Conservation (phyloP, 2,113 vertebrate genomes). For the Herpailurus yagouaroundi region DNA sequence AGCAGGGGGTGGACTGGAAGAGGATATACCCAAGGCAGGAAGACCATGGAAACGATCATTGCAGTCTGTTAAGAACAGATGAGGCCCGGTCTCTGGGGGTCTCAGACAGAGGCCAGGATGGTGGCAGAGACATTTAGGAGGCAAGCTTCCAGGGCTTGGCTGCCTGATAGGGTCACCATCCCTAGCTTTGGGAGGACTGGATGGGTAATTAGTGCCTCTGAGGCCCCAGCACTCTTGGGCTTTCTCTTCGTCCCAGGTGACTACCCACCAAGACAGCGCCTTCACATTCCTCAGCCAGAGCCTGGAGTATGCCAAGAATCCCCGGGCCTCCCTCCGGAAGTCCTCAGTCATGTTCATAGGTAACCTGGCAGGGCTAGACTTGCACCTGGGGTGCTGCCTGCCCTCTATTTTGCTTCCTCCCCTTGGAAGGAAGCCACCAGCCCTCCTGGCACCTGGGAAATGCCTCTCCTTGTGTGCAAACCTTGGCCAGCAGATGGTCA, state of each 20-base stretch:
- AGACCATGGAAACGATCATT: background rate
- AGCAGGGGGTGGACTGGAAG: background rate
- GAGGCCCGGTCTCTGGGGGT: background rate
- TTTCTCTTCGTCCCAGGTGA: constrained; percentile 66
- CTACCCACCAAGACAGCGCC: constrained; percentile 47
- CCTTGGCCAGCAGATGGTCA: background rate
- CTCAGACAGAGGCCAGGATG: background rate
- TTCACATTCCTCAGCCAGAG: constrained; percentile 75
- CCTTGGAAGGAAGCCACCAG: background rate
- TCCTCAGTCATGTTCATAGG: constrained; percentile 77
- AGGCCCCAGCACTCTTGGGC: background rate
- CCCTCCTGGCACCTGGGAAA: background rate
- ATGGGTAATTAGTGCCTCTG: background rate
- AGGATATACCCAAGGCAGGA: background rate
- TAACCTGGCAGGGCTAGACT: constrained; percentile 46
- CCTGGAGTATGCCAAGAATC: constrained; percentile 66
- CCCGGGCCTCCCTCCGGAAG: constrained; percentile 70
- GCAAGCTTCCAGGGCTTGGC: background rate
- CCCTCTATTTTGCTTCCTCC: background rate
- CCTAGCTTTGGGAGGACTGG: background rate
- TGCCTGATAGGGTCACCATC: background rate
- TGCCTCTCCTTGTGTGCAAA: background rate
- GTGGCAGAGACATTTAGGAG: background rate
- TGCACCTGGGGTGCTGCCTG: background rate
- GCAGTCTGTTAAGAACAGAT: background rate